phyloP scores from a whole-genome alignment of 2,113 vertebrate genomes.

The Thomomys bottae region DNA sequence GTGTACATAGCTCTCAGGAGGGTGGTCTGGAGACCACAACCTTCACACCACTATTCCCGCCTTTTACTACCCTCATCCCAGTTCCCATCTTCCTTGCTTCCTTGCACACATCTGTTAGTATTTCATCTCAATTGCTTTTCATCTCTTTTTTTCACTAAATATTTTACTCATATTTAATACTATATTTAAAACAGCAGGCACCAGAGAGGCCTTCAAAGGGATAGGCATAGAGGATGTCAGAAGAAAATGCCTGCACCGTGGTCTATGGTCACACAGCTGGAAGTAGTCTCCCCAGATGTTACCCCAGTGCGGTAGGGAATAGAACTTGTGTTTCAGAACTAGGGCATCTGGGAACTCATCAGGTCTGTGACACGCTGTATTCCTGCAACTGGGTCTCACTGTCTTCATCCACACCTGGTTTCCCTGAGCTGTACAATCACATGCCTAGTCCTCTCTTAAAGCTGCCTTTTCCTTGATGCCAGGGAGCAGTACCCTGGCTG shows the following conservation, averaged over 20 bases:
- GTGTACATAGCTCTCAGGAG: not conserved
- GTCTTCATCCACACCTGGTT: not conserved
- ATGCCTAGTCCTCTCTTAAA: not conserved
- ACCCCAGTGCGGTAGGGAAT: not conserved
- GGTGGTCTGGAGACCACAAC: not conserved
- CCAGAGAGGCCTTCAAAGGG: slow-evolving; percentile 55
- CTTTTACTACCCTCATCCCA: not conserved
- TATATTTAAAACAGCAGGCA: slow-evolving; percentile 67
- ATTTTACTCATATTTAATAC: slow-evolving; percentile 60
- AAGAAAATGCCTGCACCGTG: not conserved
- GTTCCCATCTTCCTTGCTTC: not conserved
- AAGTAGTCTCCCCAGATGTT: slow-evolving; percentile 47
- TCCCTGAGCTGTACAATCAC: slow-evolving; percentile 4
- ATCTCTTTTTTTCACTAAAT: slow-evolving; percentile 57
- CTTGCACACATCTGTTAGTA: slow-evolving; percentile 32
- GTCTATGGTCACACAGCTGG: slow-evolving; percentile 57
- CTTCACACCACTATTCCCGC: not conserved
- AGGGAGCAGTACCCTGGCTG: not conserved
- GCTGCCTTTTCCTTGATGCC: not conserved
- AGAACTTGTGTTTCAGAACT: not conserved
- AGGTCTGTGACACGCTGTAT: not conserved
- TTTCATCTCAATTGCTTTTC: slow-evolving; percentile 61
- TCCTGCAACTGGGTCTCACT: not conserved
- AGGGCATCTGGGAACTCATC: not conserved
- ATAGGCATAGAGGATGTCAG: not conserved